Conservation (phyloP, 2,797 vertebrate genomes). For the Ctenopoma kingsleyae region DNA sequence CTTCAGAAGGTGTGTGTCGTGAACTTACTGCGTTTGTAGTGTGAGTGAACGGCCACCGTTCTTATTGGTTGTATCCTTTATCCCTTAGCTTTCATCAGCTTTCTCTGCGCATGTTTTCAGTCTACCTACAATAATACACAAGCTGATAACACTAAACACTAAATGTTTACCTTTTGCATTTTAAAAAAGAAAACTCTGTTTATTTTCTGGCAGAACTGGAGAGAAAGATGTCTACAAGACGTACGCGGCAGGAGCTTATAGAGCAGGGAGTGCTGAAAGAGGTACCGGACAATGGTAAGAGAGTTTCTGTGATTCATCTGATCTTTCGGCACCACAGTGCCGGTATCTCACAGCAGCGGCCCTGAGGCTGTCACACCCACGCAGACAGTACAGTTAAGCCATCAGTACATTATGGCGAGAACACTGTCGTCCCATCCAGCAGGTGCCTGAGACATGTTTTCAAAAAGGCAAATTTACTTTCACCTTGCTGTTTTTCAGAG, state of each 20-base stretch:
- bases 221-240: constrained; percentile 98
- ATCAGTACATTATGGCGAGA: constrained; percentile 53
- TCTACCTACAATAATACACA: constrained; percentile 23
- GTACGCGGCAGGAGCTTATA: constrained; percentile 96
- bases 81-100: constrained; percentile 50
- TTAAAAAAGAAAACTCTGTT: constrained; percentile 27
- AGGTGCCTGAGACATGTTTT: constrained; percentile 53
- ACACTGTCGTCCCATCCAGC: constrained; percentile 47
- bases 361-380: constrained; percentile 53
- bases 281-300: constrained; percentile 92
- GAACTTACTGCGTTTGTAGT: constrained; percentile 31
- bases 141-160: not conserved
- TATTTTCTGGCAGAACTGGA: constrained; percentile 92
- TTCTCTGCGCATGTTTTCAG: constrained; percentile 30
- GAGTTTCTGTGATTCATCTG: constrained; percentile 49
- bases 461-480: constrained; percentile 59
- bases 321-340: constrained; percentile 39
- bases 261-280: constrained; percentile 97
- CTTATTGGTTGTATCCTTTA: constrained; percentile 16
- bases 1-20: constrained; percentile 92
- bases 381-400: constrained; percentile 54
- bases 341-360: constrained; percentile 49
- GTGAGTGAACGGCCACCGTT: not conserved
- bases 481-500: constrained; percentile 58
- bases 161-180: not conserved